Percentiles rank a stretch among this genome's conserved stretches.
These are phyloP conservation scores for Xylota sylvarum DNA, from an alignment of 2,888 invertebrate species.

Conservation along the genomic window DNA sequence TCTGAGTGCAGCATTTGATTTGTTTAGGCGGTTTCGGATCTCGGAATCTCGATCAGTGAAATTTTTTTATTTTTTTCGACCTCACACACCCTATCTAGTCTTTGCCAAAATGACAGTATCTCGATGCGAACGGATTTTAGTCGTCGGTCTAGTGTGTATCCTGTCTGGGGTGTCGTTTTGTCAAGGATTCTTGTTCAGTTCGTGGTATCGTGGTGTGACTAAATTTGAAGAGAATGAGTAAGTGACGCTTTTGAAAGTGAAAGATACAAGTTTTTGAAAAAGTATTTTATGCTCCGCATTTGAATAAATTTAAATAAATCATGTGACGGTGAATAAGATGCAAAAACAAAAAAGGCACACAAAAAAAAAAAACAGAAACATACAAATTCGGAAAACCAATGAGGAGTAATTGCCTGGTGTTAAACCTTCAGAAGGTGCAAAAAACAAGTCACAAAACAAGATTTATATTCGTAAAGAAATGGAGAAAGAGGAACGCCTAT, in stretches of 20 bases:
- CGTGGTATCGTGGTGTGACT: constrained; percentile 67
- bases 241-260: constrained; percentile 58
- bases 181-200: constrained; percentile 43
- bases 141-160: constrained; percentile 26
- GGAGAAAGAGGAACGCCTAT: constrained; percentile 47
- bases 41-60: background rate
- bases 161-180: constrained; percentile 11
- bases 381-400: too few species aligned
- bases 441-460: constrained; percentile 32
- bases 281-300: background rate
- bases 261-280: constrained; percentile 12
- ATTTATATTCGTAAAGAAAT: constrained; percentile 21
- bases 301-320: constrained; percentile 52
- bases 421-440: constrained; percentile 15
- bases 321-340: constrained; percentile 8
- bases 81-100: background rate
- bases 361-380: too few species aligned
- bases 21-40: constrained; percentile 49
- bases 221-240: constrained; percentile 68
- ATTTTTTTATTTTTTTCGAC: background rate
- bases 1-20: constrained; percentile 63
- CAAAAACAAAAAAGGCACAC: constrained; percentile 10
- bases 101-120: constrained; percentile 32
- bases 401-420: constrained; percentile 6
- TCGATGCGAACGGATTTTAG: background rate